Conservation (phyloP, 1,140 invertebrate species). For the Bactericera cockerelli region DNA sequence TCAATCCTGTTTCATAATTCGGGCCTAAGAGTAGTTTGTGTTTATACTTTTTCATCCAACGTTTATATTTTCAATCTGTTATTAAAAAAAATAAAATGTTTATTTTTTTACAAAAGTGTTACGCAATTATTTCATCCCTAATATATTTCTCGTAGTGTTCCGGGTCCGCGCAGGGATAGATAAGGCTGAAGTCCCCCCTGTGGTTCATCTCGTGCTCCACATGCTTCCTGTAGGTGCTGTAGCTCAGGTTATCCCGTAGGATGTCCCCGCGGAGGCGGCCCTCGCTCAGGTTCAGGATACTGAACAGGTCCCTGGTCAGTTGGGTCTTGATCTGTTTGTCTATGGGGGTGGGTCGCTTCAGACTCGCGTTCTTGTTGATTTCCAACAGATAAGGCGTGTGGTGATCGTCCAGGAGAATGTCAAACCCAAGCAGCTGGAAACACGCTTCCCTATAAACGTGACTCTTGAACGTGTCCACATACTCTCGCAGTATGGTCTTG, state of each 20-base stretch:
- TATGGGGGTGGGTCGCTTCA: neutral
- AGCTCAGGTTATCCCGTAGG: neutral
- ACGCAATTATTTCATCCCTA: neutral
- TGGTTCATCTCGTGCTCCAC: neutral
- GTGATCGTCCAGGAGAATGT: neutral
- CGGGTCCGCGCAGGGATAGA: neutral
- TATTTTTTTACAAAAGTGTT: too few species aligned
- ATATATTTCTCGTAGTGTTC: neutral
- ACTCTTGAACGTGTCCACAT: neutral
- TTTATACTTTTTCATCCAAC: too few species aligned
- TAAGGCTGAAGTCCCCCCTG: neutral
- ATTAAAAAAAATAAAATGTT: too few species aligned
- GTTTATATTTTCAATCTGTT: too few species aligned
- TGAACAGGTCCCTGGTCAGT: neutral
- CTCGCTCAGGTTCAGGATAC: neutral
- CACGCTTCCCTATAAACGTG: conserved; percentile 3
- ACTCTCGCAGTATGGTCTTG: neutral
- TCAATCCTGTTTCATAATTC: too few species aligned
- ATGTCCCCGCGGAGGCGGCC: neutral
- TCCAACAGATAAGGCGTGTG: neutral
- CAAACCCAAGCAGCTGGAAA: neutral
- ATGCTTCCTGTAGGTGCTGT: neutral
- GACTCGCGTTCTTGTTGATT: conserved; percentile 1
- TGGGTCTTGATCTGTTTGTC: neutral
- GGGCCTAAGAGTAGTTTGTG: too few species aligned